Percentiles rank a stretch among this genome's conserved stretches.
These are phyloP conservation scores for Masnerella sp. DNA, from an alignment of 2,888 invertebrate species.

Conservation along the genomic window DNA sequence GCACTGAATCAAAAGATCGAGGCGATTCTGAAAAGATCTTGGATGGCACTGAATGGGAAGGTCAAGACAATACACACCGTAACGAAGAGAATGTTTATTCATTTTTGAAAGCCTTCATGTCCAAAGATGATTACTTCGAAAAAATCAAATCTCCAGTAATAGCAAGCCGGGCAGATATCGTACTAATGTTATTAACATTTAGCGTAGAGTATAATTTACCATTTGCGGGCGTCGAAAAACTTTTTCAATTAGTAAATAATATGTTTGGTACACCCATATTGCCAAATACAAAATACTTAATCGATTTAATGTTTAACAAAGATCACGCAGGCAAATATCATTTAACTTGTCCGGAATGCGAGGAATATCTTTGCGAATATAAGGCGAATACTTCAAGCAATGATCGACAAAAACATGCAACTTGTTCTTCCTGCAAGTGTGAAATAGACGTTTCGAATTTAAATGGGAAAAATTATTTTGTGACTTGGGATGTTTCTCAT, in stretches of 20 bases:
- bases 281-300: conserved; percentile 3
- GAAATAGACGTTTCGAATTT: not conserved
- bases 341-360: conserved; percentile 1
- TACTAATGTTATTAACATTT: not conserved
- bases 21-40: too few relatives aligned
- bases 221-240: not conserved
- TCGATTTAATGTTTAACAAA: conserved; percentile 1
- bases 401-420: not conserved
- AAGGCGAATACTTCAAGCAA: not conserved
- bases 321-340: not conserved
- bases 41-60: not conserved
- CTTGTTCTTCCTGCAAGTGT: not conserved
- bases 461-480: conserved; percentile 19
- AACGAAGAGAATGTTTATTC: not conserved
- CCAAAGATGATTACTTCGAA: not conserved
- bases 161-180: not conserved
- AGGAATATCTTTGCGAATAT: not conserved
- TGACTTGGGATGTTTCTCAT: not conserved
- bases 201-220: not conserved
- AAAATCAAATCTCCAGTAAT: not conserved
- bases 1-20: too few relatives aligned
- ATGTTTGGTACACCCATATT: not conserved
- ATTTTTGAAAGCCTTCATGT: not conserved
- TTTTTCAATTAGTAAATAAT: not conserved
- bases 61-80: not conserved